Evolutionary conservation across 1,140 invertebrate species (phyloP).

Genomic region (Saccostrea echinata): DNA sequence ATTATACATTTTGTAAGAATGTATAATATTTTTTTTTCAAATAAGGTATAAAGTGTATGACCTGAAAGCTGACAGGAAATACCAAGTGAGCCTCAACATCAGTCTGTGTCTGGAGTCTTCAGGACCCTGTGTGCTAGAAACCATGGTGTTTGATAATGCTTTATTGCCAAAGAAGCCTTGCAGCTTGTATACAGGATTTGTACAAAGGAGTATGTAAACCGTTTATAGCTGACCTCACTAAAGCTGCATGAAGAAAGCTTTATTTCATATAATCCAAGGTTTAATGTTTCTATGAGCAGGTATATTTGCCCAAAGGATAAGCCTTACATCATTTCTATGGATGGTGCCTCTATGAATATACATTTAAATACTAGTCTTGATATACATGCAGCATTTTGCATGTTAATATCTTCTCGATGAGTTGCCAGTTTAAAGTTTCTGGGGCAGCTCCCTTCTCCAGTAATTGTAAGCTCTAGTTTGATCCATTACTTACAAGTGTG

Average conservation of each 20-base stretch:
- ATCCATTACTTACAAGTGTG: too few species aligned
- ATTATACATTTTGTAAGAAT: too few species aligned
- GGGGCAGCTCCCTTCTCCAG: too few species aligned
- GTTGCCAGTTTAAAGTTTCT: too few species aligned
- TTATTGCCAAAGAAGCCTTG: constrained; percentile 40
- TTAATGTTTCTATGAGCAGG: background rate
- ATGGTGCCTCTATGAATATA: too few species aligned
- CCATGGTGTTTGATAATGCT: constrained; percentile 40
- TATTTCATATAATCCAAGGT: background rate
- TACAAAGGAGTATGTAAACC: constrained; percentile 41
- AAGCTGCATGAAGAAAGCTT: background rate
- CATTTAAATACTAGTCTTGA: too few species aligned
- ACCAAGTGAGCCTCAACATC: constrained; percentile 55
- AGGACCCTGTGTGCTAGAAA: constrained; percentile 27
- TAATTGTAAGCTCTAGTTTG: too few species aligned
- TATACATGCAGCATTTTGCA: too few species aligned
- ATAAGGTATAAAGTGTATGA: constrained; percentile 37
- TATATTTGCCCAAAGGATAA: background rate
- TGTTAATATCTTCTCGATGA: too few species aligned
- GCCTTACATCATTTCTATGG: too few species aligned
- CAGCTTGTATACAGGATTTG: constrained; percentile 42
- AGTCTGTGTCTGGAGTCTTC: constrained; percentile 55
- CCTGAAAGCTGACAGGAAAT: constrained; percentile 26
- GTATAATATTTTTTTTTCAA: background rate
- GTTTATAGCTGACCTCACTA: background rate